Evolutionary conservation across 2,797 vertebrate genomes (phyloP).

Genomic region (Phalanger gymnotis): DNA sequence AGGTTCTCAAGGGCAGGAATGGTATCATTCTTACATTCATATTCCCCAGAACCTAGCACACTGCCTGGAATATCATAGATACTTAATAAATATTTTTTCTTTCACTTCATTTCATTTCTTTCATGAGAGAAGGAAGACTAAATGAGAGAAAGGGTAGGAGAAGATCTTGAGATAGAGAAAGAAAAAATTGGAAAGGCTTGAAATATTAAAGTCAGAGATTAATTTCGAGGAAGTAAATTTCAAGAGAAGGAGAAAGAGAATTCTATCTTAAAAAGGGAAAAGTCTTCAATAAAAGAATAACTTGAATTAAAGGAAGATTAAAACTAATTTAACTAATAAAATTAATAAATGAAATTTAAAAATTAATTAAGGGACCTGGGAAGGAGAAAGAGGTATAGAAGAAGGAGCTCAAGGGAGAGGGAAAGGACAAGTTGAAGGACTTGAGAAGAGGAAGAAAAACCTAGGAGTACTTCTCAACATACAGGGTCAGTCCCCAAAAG

Average conservation of each 20-base stretch:
- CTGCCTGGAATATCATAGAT: background rate
- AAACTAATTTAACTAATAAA: background rate
- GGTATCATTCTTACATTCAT: background rate
- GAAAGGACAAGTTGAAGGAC: background rate
- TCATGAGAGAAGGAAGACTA: no score
- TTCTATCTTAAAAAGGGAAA: background rate
- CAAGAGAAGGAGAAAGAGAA: background rate
- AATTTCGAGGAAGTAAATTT: background rate
- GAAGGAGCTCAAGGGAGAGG: background rate
- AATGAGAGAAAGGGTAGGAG: background rate
- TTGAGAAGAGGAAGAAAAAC: background rate
- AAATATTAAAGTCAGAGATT: background rate
- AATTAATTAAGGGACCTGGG: background rate
- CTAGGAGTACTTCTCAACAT: background rate
- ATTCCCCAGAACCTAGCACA: background rate
- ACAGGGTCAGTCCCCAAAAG: background rate
- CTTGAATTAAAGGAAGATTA: background rate
- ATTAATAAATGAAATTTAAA: background rate
- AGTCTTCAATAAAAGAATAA: background rate
- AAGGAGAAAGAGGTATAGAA: background rate
- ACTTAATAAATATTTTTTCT: slow-evolving; percentile 7
- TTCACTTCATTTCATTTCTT: background rate
- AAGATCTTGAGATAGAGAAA: background rate
- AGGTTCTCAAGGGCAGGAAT: background rate
- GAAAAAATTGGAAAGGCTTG: background rate